phyloP scores from a whole-genome alignment of 1,140 invertebrate species.

The Odontomachus brunneus region DNA sequence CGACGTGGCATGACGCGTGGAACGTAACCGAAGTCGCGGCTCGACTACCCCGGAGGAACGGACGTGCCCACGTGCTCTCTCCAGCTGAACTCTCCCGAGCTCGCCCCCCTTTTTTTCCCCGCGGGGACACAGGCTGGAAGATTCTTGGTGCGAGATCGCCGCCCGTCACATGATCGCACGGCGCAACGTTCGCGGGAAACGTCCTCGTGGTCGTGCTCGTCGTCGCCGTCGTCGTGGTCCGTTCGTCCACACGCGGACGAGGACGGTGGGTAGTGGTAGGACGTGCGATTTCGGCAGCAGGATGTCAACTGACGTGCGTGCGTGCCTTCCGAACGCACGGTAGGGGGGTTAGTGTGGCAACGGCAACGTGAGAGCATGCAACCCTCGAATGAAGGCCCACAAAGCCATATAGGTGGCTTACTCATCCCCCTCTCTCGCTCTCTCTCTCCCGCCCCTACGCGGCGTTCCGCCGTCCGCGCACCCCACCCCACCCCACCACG shows the following conservation, averaged over 20 bases:
- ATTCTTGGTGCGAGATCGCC: slow-evolving; percentile 3
- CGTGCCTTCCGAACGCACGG: slow-evolving; percentile 59
- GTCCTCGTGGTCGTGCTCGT: no score
- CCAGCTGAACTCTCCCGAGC: no score
- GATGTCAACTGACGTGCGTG: slow-evolving; percentile 78
- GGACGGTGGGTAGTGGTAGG: slow-evolving; percentile 32
- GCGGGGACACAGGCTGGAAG: not conserved
- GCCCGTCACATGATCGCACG: slow-evolving; percentile 19
- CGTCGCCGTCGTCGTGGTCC: no score
- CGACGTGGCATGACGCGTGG: not conserved
- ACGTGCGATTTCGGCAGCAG: slow-evolving; percentile 77
- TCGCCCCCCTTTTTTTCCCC: no score
- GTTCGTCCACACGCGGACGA: slow-evolving; percentile 54
- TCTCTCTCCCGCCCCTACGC: slow-evolving; percentile 22
- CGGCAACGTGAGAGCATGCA: slow-evolving; percentile 76
- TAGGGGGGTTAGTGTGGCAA: slow-evolving; percentile 64
- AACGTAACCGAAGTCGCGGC: not conserved
- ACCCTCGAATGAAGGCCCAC: slow-evolving; percentile 81
- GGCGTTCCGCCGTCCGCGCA: slow-evolving; percentile 14
- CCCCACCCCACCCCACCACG: no score
- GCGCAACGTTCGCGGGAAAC: not conserved
- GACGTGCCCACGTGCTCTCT: no score
- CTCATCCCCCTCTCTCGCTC: slow-evolving; percentile 24
- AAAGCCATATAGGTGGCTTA: slow-evolving; percentile 74
- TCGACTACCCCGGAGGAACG: not conserved